Conservation (phyloP, 2,797 vertebrate genomes). For the Arctocebus calabarensis region DNA sequence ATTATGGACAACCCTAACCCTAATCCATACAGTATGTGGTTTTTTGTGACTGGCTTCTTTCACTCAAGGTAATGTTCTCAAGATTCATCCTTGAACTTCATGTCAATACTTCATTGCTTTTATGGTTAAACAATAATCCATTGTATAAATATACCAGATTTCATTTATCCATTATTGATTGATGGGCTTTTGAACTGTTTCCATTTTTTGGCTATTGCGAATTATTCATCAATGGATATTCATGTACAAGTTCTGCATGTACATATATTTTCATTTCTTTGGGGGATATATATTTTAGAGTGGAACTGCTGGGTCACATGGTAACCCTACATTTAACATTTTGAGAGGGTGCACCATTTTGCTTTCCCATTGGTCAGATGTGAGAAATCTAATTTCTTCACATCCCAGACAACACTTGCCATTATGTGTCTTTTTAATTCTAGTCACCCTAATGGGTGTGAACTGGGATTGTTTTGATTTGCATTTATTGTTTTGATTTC, state of each 20-base stretch:
- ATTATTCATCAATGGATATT: background rate
- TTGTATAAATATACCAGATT: background rate
- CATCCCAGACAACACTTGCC: background rate
- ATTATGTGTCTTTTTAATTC: slow-evolving; percentile 12
- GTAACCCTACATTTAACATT: slow-evolving; percentile 13
- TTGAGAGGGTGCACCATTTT: background rate
- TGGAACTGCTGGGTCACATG: background rate
- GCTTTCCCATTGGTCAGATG: background rate
- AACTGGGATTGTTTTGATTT: background rate
- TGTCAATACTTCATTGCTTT: background rate
- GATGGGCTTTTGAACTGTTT: background rate
- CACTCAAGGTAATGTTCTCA: background rate
- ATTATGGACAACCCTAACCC: background rate
- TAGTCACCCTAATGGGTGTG: background rate
- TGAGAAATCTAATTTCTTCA: background rate
- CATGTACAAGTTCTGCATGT: background rate
- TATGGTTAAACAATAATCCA: background rate
- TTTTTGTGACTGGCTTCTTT: background rate
- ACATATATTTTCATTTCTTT: background rate
- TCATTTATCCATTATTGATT: background rate
- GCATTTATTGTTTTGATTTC: background rate
- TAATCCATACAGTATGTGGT: background rate
- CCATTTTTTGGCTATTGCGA: background rate
- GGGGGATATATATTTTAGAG: background rate
- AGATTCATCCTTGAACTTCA: background rate